phyloP scores from a whole-genome alignment of 2,113 vertebrate species.

The Sapajus apella region DNA sequence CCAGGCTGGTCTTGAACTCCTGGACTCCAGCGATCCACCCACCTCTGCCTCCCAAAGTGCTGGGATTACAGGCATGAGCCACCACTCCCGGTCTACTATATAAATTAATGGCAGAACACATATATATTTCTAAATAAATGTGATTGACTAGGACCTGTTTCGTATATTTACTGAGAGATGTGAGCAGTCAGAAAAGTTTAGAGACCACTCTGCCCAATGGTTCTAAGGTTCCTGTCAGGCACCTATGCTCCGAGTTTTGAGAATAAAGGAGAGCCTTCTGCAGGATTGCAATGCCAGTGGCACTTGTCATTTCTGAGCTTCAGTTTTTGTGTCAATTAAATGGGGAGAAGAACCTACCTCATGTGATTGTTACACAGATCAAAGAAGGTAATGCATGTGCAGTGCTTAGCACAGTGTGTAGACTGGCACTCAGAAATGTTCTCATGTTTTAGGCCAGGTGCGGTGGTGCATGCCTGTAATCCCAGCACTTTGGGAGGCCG shows the following conservation, averaged over 20 bases:
- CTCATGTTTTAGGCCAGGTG: not conserved
- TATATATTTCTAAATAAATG: not conserved
- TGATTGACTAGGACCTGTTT: not conserved
- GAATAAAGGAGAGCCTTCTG: not conserved
- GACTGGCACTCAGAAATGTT: not conserved
- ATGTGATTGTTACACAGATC: accelerated
- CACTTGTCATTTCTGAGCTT: not conserved
- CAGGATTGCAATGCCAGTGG: not conserved
- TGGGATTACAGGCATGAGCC: not conserved
- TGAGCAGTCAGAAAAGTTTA: not conserved
- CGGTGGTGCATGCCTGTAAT: too few species aligned
- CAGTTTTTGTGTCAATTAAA: not conserved
- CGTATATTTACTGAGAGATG: not conserved
- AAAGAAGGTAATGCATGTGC: not conserved
- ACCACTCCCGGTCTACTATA: not conserved
- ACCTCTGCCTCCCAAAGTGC: not conserved
- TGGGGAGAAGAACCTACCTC: not conserved
- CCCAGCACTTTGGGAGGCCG: too few species aligned
- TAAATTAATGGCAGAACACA: not conserved
- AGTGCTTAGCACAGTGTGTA: not conserved
- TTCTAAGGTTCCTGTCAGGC: not conserved
- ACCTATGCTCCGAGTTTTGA: not conserved
- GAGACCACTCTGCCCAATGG: not conserved
- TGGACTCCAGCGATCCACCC: not conserved
- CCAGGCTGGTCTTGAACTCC: not conserved